Evolutionary conservation across 2,888 invertebrate species (phyloP).

Genomic region (Oscheius sp.): DNA sequence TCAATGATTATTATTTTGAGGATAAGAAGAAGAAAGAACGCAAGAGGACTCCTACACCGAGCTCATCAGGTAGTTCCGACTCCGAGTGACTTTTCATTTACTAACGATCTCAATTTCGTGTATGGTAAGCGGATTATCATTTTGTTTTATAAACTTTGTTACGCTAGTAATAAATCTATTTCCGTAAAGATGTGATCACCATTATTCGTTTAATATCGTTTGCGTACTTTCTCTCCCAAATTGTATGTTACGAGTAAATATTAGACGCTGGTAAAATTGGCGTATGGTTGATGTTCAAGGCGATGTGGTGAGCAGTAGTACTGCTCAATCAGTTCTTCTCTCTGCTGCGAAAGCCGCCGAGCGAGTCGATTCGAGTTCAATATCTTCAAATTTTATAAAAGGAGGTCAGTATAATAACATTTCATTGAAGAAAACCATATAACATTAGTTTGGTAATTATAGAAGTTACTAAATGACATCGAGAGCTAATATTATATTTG

Average conservation of each 20-base stretch:
- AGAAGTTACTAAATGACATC: no score
- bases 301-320: conserved; percentile 23
- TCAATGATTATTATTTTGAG: conserved; percentile 34
- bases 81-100: conserved; percentile 11
- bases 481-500: neutral
- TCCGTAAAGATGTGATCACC: neutral
- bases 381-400: conserved; percentile 32
- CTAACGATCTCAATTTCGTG: no score
- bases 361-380: conserved; percentile 26
- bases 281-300: conserved; percentile 32
- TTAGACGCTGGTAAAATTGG: conserved; percentile 6
- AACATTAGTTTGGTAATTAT: neutral
- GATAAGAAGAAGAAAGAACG: conserved; percentile 56
- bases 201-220: neutral
- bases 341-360: conserved; percentile 29
- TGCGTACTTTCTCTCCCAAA: neutral
- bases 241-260: neutral
- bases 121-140: neutral
- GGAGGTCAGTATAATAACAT: conserved; percentile 23
- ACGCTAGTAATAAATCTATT: neutral
- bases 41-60: conserved; percentile 39
- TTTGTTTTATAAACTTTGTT: neutral
- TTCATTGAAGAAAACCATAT: neutral
- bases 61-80: conserved; percentile 36
- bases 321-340: conserved; percentile 27